A percentile compares a stretch with the other conserved stretches of the same genome.
These are phyloP conservation scores for Pissodes strobi DNA, from an alignment of 1,140 invertebrate genomes.

Conservation along the genomic window DNA sequence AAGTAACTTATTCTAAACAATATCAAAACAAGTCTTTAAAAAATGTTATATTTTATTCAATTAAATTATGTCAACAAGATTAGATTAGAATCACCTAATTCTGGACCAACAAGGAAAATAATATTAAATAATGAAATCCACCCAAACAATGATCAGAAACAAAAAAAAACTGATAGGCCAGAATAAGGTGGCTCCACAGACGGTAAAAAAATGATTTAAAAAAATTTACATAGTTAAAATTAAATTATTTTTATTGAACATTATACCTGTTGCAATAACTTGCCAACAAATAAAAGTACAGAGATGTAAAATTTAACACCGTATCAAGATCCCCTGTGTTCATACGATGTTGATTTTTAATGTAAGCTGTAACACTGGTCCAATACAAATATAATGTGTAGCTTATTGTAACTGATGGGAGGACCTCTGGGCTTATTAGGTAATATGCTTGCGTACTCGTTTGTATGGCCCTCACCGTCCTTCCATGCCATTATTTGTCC, in stretches of 20 bases:
- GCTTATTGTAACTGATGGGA: constrained; percentile 48
- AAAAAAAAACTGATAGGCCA: constrained; percentile 19
- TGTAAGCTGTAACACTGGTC: constrained; percentile 50
- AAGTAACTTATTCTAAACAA: constrained; percentile 47
- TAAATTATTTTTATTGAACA: constrained; percentile 51
- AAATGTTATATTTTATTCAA: constrained; percentile 47
- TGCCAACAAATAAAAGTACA: constrained; percentile 46
- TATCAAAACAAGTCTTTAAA: constrained; percentile 52
- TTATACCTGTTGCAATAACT: constrained; percentile 30
- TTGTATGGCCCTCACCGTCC: constrained; percentile 27
- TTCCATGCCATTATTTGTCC: constrained; percentile 79
- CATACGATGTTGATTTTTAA: constrained; percentile 38
- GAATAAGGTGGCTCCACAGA: constrained; percentile 40
- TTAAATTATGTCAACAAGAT: constrained; percentile 48
- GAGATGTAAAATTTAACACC: constrained; percentile 45
- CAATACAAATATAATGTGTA: constrained; percentile 49
- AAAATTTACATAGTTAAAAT: constrained; percentile 51
- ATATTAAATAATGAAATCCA: constrained; percentile 17
- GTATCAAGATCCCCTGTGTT: constrained; percentile 41
- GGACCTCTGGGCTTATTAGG: constrained; percentile 60
- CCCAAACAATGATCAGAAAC: too few relatives aligned
- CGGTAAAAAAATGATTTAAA: constrained; percentile 42
- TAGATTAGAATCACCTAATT: constrained; percentile 40
- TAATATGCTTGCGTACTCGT: constrained; percentile 20
- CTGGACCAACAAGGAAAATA: constrained; percentile 25